phyloP scores from a whole-genome alignment of 1,140 invertebrate species.

The Prorops nasuta region DNA sequence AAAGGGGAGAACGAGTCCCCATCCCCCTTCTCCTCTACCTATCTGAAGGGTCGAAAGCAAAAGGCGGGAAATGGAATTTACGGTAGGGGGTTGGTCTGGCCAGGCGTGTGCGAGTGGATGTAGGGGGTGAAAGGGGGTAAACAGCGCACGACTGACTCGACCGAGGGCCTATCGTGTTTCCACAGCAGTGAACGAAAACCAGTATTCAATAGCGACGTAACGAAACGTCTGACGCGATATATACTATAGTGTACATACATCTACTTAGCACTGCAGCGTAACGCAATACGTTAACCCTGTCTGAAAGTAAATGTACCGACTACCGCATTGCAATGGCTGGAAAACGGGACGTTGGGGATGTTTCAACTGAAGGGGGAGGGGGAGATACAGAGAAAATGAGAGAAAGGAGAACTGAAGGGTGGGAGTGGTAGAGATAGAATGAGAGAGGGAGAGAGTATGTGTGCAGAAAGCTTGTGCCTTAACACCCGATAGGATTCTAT shows the following conservation, averaged over 20 bases:
- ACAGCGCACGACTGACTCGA: not conserved
- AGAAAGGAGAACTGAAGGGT: too few species aligned
- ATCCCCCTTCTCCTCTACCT: not conserved
- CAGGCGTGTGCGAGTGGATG: too few species aligned
- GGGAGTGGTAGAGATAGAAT: too few species aligned
- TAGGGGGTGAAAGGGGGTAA: not conserved
- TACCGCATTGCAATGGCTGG: too few species aligned
- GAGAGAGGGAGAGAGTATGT: too few species aligned
- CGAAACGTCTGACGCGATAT: conserved; percentile 24
- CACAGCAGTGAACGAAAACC: conserved; percentile 41
- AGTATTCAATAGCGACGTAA: conserved; percentile 36
- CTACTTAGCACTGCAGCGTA: conserved; percentile 3
- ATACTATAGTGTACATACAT: not conserved
- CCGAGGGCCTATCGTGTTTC: conserved; percentile 44
- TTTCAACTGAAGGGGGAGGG: too few species aligned
- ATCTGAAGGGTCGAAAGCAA: not conserved
- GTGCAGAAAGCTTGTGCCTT: too few species aligned
- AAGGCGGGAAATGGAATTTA: not conserved
- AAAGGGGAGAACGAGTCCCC: not conserved
- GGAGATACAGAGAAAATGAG: too few species aligned
- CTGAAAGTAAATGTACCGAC: conserved; percentile 34
- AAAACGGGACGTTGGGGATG: too few species aligned
- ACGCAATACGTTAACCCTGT: conserved; percentile 26
- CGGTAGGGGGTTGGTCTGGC: not conserved
- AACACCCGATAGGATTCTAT: conserved; percentile 35